Conservation (phyloP, 1,140 invertebrate genomes). For the Drosophila tsacasi region DNA sequence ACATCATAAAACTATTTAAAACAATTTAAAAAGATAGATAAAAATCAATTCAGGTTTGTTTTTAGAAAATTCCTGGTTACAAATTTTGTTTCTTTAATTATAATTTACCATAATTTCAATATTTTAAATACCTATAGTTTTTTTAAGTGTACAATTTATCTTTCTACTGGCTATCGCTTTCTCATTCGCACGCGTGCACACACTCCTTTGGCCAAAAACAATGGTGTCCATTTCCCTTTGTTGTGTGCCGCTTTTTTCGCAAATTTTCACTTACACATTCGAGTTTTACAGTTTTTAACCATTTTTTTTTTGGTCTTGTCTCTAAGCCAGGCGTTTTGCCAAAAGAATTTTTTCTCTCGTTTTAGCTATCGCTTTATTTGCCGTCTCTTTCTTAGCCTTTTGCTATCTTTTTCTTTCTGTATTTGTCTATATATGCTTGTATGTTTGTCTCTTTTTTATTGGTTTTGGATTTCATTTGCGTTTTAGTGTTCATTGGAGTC, state of each 20-base stretch:
- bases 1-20: too few species aligned
- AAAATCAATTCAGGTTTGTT: too few species aligned
- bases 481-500: slow-evolving; percentile 15
- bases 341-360: slow-evolving; percentile 54
- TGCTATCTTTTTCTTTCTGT: slow-evolving; percentile 1
- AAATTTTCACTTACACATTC: slow-evolving; percentile 63
- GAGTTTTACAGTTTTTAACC: slow-evolving; percentile 51
- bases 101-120: not conserved
- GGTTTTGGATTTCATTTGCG: slow-evolving; percentile 32
- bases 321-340: slow-evolving; percentile 55
- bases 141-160: not conserved
- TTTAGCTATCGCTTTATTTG: slow-evolving; percentile 19
- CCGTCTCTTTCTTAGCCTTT: not conserved
- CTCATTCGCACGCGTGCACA: slow-evolving; percentile 21
- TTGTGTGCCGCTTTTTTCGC: slow-evolving; percentile 48
- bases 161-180: not conserved
- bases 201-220: slow-evolving; percentile 44
- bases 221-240: slow-evolving; percentile 61
- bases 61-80: too few species aligned
- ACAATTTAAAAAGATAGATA: too few species aligned
- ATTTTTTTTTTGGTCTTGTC: slow-evolving; percentile 20
- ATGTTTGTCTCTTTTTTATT: slow-evolving; percentile 7
- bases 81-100: too few species aligned
- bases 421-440: slow-evolving; percentile 17
- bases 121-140: not conserved